Base-by-base conservation (phyloP, 2,888 invertebrate genomes). In the Morpho achilles region DNA sequence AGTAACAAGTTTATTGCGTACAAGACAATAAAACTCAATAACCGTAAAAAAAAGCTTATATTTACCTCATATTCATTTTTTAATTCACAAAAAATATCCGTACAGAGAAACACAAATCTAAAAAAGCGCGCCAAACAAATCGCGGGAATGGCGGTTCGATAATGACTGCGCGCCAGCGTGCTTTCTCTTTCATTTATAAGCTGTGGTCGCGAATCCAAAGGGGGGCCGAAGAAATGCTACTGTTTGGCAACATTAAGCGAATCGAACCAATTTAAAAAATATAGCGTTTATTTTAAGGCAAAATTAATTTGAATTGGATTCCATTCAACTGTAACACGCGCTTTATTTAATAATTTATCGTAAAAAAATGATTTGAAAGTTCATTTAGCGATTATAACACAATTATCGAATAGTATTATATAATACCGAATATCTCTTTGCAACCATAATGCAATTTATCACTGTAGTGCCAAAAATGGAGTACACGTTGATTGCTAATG, bases 141-240 rank as follows among this genome's bases (percentile, higher is more conserved):
- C 76, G 74, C 76, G 66, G 55, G 57, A 61, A 61, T 53, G 59
- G 66, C 60, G 53, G 55, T 58, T 53, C 62, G 64, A 62, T 60
- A 50, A 61, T 67, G 65, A 71, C 71, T 72, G 74, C 80, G 80
- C 75, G 77, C 63, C 76, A 76, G 71, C 70, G 78, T 78, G 87
- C 89, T 89, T 89, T 90, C 89, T 84, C 89, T 77, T 61, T 75
- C 74, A 84, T 87, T 86, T 90, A 90, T 90, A 89, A 87, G 80
- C 74, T 82, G 80, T 73, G 69, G 59, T 50, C 66, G 64, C 67
- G 67, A 65, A 67, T 62, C 63, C 60, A 71, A 67, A 68, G 68
- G 78, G 82, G 82, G 84, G 80, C 78, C 73, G 75, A 80, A 81
- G 81, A 84, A 84, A 84, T 79, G 77, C 79, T 84, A 82, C 78